These are phyloP conservation scores for Latrodectus geometricus DNA, from an alignment of 1,140 invertebrate genomes.

Conservation along the genomic window DNA sequence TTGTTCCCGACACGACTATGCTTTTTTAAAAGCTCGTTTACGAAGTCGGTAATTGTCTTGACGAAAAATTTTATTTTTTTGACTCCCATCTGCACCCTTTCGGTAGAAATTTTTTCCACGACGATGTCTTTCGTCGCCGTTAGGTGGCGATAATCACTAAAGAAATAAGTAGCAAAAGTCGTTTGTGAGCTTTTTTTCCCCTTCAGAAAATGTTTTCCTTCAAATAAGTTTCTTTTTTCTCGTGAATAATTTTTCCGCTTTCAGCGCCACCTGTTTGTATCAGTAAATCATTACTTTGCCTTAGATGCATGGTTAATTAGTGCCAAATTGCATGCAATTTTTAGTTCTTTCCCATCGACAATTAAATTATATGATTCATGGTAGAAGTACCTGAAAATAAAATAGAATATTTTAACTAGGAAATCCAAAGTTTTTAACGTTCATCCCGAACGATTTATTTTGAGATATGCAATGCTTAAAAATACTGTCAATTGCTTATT, in stretches of 20 bases:
- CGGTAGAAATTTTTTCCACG: background rate
- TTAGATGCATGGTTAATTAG: too few species aligned
- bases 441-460: too few species aligned
- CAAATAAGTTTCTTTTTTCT: background rate
- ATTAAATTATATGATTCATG: too few species aligned
- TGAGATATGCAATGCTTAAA: too few species aligned
- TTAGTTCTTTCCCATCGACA: too few species aligned
- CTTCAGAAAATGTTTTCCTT: constrained; percentile 9
- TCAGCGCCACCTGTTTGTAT: constrained; percentile 22
- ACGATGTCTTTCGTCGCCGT: constrained; percentile 7
- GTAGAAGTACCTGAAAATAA: too few species aligned
- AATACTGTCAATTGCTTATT: too few species aligned
- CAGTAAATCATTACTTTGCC: background rate
- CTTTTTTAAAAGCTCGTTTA: constrained; percentile 34
- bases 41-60: constrained; percentile 32
- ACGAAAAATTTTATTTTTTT: background rate
- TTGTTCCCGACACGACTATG: constrained; percentile 37
- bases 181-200: constrained; percentile 24
- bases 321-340: too few species aligned
- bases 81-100: background rate
- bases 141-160: constrained; percentile 14
- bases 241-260: constrained; percentile 16
- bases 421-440: too few species aligned
- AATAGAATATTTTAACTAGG: too few species aligned
- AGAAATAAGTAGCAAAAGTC: constrained; percentile 34